Base-by-base conservation (phyloP, 2,113 vertebrate species). In the Ploceus nigricollis region DNA sequence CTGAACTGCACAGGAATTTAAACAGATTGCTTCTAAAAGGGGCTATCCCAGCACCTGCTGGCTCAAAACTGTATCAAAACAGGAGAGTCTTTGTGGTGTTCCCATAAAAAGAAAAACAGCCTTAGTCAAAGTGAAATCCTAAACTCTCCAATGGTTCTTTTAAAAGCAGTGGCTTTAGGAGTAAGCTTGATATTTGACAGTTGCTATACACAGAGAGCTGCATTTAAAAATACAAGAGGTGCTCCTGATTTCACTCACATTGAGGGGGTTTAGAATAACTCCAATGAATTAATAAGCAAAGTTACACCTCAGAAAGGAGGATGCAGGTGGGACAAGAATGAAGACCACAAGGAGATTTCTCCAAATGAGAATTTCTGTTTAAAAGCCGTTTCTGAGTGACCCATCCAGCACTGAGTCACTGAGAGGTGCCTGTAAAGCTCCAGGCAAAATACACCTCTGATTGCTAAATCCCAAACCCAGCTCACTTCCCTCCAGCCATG, bases 101-200 rank as follows among this genome's bases (percentile, higher is more conserved):
- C 81, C 87, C 87, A 94, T 76, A 71, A 65, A 90, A 94, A 91
- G 65, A 89, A 92, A 87, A 85, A n/a, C 31, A 66, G 64, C 2
- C 6, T 71, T 44, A 94, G 87, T 96, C 96, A 97, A 92, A 97
- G 51, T 51, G 91, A 95, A 94, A 97, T 87, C 69, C 89, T 89
- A 56, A 89, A 92, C 89, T 91, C 80, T 92, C 69, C 83, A 94
- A 83, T 56, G 57, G 31, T 95, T 94, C 91, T 92, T 75, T 58
- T 96, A 90, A 94, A 93, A 92, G 2, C 80, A 56, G 64, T n/a
- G 58, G 60, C 51, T 87, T 94, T 94, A 95, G 93, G 53, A 94
- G 93, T 39, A 97, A 91, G n/a, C 57, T 56, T 92, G 28, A 21
- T 94, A 66, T 75, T 71, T 82, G 72, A 9, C 91, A 86, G 89